Conservation (phyloP, 2,113 vertebrate species). For the Bujurquina vittata region DNA sequence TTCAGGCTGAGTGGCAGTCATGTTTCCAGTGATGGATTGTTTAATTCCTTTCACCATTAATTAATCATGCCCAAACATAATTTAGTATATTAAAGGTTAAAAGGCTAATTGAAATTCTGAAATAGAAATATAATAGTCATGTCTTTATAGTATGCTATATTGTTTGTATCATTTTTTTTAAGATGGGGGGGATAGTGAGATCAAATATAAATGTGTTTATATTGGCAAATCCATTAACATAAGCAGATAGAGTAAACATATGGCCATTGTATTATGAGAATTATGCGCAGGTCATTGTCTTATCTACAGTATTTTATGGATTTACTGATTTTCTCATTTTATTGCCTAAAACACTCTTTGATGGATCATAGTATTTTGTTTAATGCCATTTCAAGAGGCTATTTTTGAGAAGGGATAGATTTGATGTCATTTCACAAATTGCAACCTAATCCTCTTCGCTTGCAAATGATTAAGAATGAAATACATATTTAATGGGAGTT, state of each 20-base stretch:
- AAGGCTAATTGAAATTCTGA: conserved; percentile 21
- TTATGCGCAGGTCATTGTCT: conserved; percentile 50
- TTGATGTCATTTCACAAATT: conserved; percentile 81
- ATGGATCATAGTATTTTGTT: conserved; percentile 62
- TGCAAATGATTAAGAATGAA: conserved; percentile 82
- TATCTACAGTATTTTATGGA: conserved; percentile 49
- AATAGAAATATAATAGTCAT: not conserved
- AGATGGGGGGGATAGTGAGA: not conserved
- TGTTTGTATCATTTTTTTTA: not conserved
- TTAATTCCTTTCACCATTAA: conserved; percentile 28
- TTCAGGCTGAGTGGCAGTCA: conserved; percentile 20
- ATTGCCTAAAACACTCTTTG: conserved; percentile 48
- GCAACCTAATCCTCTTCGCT: conserved; percentile 80
- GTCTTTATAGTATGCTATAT: not conserved
- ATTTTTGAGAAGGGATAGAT: conserved; percentile 75
- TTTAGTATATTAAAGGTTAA: conserved; percentile 20
- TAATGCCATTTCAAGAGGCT: conserved; percentile 73
- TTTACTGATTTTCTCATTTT: conserved; percentile 52
- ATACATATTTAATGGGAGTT: conserved; percentile 81
- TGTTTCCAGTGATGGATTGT: conserved; percentile 27
- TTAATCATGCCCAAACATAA: conserved; percentile 32
- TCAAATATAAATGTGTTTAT: conserved; percentile 8
- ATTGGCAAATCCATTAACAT: conserved; percentile 44
- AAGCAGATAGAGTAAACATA: conserved; percentile 71
- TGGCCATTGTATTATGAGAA: conserved; percentile 51